These are phyloP conservation scores for Limonius californicus DNA, from an alignment of 1,140 invertebrate genomes.

Conservation along the genomic window DNA sequence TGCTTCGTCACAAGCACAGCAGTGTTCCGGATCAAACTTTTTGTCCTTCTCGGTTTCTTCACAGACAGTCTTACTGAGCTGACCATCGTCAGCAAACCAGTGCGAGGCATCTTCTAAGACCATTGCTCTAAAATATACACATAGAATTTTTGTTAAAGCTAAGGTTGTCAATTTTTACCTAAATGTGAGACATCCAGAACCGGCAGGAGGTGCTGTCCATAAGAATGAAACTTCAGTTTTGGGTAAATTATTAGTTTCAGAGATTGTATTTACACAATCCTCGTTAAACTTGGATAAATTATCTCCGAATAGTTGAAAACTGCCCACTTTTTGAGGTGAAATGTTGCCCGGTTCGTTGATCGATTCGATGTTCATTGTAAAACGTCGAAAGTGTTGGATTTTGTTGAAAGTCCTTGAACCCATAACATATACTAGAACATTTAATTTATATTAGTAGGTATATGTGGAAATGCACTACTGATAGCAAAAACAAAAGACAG, in stretches of 20 bases:
- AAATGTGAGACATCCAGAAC: constrained; percentile 81
- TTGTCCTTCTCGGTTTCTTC: constrained; percentile 62
- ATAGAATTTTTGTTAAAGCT: neutral
- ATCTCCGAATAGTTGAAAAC: constrained; percentile 80
- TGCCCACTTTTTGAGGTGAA: constrained; percentile 59
- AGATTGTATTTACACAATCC: constrained; percentile 81
- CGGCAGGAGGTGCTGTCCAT: constrained; percentile 81
- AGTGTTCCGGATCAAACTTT: constrained; percentile 53
- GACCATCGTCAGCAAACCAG: constrained; percentile 90
- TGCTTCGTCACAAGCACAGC: constrained; percentile 89
- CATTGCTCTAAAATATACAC: constrained; percentile 65
- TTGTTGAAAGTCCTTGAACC: constrained; percentile 67
- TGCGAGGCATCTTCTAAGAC: constrained; percentile 75
- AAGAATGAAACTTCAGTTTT: constrained; percentile 87
- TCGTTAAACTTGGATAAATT: constrained; percentile 75
- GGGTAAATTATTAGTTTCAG: constrained; percentile 69
- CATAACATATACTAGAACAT: constrained; percentile 63
- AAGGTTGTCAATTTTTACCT: constrained; percentile 51
- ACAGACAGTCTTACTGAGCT: constrained; percentile 77
- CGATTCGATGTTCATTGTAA: constrained; percentile 75
- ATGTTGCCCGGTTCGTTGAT: constrained; percentile 52
- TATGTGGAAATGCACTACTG: neutral
- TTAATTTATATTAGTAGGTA: no score
- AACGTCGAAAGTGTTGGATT: constrained; percentile 78
- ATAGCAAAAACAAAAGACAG: no score